Base-by-base conservation (phyloP, 2,888 invertebrate species). In the Caenorhabditis sp. region DNA sequence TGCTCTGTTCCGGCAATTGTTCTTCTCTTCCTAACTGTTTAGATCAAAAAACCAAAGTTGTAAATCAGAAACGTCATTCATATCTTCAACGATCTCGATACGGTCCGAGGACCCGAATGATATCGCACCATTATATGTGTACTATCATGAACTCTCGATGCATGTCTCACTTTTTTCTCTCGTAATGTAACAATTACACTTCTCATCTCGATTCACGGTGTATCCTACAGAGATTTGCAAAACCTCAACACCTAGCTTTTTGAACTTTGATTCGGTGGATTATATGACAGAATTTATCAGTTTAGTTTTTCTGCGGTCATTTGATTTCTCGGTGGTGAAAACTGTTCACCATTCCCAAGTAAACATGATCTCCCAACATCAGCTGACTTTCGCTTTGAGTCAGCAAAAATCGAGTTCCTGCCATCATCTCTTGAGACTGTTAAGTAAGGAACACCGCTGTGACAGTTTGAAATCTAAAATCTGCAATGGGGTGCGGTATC, bases 21-120 rank as follows among this genome's bases (percentile, higher is more conserved):
- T 62, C 32, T 32, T 32, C 28, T 64, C 51, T 51, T 40, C 37
- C 32, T 32, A 37, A 32, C 15, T 44, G 44, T 4, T 18, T 18
- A 50, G 69, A 69, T 60, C 69, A 69, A 35, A n/a, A 60, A 70
- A 70, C 61, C 70, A 70, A 11, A 58, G 40, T 71, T 62, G 55
- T 62, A 55, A 62, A 71, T 71, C 70, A 69, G 22, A 50, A 47
- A 32, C 24, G 24, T 67, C 67, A 37, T 24, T 50, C 50, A 70
- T 60, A 71, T 71, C 70, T 60, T 20, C 22, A 1, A 26, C 32
- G 24, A 62, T 28, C 18, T 9, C 18, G 13, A 11, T 28, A 35
- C 47, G 35, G 58, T 44, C 28, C 15, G 18, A 50, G 9, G 24
- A 18, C 18, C 50, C 32, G 18, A 8, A 13, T 18, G n/a, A 56